Percentiles rank a stretch among this genome's conserved stretches.
Conservation (phyloP, 2,797 vertebrate genomes). For the Pempheris klunzingeri region DNA sequence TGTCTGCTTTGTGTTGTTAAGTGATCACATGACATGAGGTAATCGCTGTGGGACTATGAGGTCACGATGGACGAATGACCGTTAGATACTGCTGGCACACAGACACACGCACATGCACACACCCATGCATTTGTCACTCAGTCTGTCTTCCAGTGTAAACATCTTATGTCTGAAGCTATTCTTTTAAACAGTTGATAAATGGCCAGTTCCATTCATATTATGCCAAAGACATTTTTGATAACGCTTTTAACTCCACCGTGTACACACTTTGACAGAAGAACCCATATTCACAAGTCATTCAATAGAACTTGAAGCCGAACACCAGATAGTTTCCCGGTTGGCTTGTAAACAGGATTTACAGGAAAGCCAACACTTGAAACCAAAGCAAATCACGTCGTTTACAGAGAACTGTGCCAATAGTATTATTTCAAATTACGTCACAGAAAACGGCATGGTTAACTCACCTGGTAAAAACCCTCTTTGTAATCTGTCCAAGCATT, state of each 20-base stretch:
- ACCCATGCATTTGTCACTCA: conserved; percentile 39
- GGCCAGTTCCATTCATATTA: background rate
- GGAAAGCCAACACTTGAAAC: background rate
- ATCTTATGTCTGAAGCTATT: background rate
- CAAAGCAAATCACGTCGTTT: background rate
- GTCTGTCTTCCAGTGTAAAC: conserved; percentile 13
- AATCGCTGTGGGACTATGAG: conserved; percentile 65
- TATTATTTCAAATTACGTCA: background rate
- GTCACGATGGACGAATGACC: conserved; percentile 58
- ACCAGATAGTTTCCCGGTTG: conserved; percentile 2
- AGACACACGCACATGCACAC: conserved; percentile 42
- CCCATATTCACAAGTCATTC: background rate
- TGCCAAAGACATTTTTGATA: too few relatives aligned
- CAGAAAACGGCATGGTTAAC: background rate
- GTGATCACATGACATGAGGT: conserved; percentile 69
- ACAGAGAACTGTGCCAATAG: background rate
- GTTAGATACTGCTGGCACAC: conserved; percentile 20
- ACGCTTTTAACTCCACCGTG: background rate
- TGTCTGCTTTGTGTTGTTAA: conserved; percentile 1
- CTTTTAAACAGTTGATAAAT: background rate
- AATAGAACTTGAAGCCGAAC: background rate
- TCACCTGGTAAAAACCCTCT: background rate
- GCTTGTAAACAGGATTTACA: conserved; percentile 1
- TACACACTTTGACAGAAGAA: conserved; percentile 10
- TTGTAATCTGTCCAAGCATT: background rate